These are phyloP conservation scores for Galagoides demidoff DNA, from an alignment of 2,797 vertebrate species.

Conservation along the genomic window DNA sequence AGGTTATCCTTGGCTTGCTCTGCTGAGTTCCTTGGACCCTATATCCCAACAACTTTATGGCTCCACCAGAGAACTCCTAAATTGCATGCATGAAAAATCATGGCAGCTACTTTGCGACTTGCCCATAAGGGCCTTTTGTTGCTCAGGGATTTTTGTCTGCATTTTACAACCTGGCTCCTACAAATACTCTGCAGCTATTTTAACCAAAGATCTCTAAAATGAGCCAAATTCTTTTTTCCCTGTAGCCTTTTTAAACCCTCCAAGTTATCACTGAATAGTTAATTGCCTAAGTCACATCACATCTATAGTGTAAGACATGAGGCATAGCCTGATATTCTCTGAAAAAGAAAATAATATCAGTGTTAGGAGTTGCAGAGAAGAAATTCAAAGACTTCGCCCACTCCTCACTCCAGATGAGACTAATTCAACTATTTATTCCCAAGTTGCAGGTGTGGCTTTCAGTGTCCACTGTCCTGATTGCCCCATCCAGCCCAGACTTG, in stretches of 20 bases:
- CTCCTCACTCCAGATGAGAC: not conserved
- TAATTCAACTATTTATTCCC: not conserved
- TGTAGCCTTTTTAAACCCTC: conserved; percentile 42
- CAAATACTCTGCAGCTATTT: conserved; percentile 19
- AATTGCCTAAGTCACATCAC: not conserved
- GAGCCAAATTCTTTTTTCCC: not conserved
- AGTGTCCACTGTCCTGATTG: not conserved
- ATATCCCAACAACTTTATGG: not conserved
- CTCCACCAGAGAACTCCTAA: conserved; percentile 33
- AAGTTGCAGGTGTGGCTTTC: not conserved
- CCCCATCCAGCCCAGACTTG: not conserved
- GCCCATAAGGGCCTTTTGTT: not conserved
- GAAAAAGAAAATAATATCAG: not conserved
- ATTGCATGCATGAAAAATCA: not conserved
- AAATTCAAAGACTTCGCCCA: not conserved
- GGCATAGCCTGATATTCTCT: not conserved
- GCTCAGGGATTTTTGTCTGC: not conserved
- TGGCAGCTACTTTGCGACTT: not conserved
- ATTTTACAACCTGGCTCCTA: conserved; percentile 56
- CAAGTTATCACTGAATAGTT: not conserved
- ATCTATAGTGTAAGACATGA: not conserved
- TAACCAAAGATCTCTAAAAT: conserved; percentile 48
- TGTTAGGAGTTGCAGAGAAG: not conserved
- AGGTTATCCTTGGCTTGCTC: conserved; percentile 30
- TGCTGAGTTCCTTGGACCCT: not conserved